Evolutionary conservation across 2,888 invertebrate genomes (phyloP), one percentile per base, ranked within the genome.

Genomic region (Scaptomyza reducta): DNA sequence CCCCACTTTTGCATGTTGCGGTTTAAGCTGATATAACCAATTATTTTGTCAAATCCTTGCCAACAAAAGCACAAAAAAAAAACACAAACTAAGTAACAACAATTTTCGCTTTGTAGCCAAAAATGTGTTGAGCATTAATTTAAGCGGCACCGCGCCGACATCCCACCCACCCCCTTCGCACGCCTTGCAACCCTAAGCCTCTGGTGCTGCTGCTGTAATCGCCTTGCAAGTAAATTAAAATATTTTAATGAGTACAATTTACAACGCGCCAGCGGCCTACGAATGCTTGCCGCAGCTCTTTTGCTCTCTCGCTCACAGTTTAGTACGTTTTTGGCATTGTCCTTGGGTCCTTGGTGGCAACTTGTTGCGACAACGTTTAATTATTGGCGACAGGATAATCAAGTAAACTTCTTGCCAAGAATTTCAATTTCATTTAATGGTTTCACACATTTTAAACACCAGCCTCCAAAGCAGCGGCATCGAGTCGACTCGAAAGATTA

Each of bases 231-330:
- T 88, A 88, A 88, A 85, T 85, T 85, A 85, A 86, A 85, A 85
- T 85, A 85, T 85, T 85, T 85, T 87, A 85, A 88, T 85, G 85
- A 85, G 88, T 75, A 82, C 86, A 88, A 87, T 85, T 85, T 88
- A 87, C 87, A 87, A 88, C 73, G 68, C 67, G 55, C 68, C 81
- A 64, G 75, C 65, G 63, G 63, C 67, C 55, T 27, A 35, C 27
- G 33, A 40, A 22, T 16, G 45, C 14, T 31, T 40, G 29, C 53
- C 51, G 18, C 22, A 22, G 22, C 56, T 31, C 10, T 31, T 9
- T 3, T 10, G 16, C 25, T 11, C 7, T 16, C 9, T 1, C 18
- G 1, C 6, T 18, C 6, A n/a, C 14, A 6, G 11, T 7, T 16
- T 16, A 13, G 22, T 4, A 22, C 9, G 50, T 42, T 42, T 42